These are phyloP conservation scores for Galagoides demidoff DNA, from an alignment of 2,797 vertebrate genomes.

Conservation along the genomic window DNA sequence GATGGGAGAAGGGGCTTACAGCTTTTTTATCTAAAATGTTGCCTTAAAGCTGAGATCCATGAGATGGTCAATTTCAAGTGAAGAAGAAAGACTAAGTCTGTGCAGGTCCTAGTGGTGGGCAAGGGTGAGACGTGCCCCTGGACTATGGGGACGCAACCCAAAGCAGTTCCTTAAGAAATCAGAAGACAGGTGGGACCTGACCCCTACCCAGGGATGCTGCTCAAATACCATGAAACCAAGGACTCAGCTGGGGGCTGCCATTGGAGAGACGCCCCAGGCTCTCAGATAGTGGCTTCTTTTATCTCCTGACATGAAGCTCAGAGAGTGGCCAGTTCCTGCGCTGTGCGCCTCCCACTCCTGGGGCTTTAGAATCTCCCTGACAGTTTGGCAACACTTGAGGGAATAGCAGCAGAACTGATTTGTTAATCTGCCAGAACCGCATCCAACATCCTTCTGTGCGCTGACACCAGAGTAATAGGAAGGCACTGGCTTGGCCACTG, in stretches of 20 bases:
- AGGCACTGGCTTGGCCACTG: slow-evolving; percentile 59
- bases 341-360: slow-evolving; percentile 53
- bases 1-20: neutral
- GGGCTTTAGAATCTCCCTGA: slow-evolving; percentile 68
- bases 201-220: neutral
- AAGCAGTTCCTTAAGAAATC: neutral
- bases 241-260: too few species aligned
- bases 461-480: slow-evolving; percentile 71
- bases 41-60: neutral
- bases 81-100: neutral
- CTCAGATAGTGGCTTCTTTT: neutral
- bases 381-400: slow-evolving; percentile 61
- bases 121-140: accelerated
- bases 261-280: neutral
- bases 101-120: neutral
- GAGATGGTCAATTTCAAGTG: neutral
- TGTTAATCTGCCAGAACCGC: slow-evolving; percentile 80
- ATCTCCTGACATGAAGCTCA: neutral
- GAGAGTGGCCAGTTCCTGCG: slow-evolving; percentile 13
- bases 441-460: slow-evolving; percentile 74
- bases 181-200: neutral
- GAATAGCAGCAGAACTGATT: slow-evolving; percentile 76
- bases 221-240: neutral
- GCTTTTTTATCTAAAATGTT: neutral
- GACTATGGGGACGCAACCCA: neutral